phyloP scores from a whole-genome alignment of 1,140 invertebrate genomes.

The Wasmannia auropunctata region DNA sequence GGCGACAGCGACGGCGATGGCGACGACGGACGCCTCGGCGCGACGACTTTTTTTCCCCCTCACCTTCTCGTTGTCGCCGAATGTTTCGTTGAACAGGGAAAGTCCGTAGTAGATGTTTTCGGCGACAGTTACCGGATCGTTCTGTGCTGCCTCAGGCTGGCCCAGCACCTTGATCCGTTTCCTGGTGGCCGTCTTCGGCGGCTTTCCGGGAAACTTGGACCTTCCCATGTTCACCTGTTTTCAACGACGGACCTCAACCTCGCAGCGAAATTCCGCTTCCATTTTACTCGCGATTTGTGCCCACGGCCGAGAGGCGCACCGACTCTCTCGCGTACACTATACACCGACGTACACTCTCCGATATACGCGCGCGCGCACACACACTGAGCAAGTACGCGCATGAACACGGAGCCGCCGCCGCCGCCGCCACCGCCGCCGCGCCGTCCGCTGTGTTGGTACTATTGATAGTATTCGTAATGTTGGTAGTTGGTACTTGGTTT shows the following conservation, averaged over 20 bases:
- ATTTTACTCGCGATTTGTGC: slow-evolving; percentile 78
- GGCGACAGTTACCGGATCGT: slow-evolving; percentile 85
- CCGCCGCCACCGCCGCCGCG: slow-evolving; percentile 50
- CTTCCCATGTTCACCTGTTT: slow-evolving; percentile 86
- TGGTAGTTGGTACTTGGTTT: no score
- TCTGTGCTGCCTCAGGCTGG: slow-evolving; percentile 85
- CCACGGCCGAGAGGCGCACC: slow-evolving; percentile 77
- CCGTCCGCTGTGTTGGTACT: no score
- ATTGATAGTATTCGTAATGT: no score
- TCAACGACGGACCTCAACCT: slow-evolving; percentile 78
- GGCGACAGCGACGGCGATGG: neutral
- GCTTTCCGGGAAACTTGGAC: slow-evolving; percentile 93
- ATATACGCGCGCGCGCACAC: slow-evolving; percentile 61
- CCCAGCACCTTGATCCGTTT: slow-evolving; percentile 92
- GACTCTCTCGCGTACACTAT: slow-evolving; percentile 63
- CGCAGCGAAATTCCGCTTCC: slow-evolving; percentile 79
- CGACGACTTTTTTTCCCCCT: slow-evolving; percentile 28
- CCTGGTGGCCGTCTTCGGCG: slow-evolving; percentile 93
- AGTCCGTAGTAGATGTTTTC: slow-evolving; percentile 86
- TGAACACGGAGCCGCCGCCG: no score
- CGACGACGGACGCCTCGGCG: neutral
- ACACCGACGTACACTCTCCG: slow-evolving; percentile 72
- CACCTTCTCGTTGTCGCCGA: slow-evolving; percentile 84
- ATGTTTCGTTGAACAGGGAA: slow-evolving; percentile 82
- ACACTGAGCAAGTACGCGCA: slow-evolving; percentile 47